Percentiles rank a stretch among this genome's conserved stretches.
These are phyloP conservation scores for Etheostoma cragini DNA, from an alignment of 2,113 vertebrate species.

Conservation along the genomic window DNA sequence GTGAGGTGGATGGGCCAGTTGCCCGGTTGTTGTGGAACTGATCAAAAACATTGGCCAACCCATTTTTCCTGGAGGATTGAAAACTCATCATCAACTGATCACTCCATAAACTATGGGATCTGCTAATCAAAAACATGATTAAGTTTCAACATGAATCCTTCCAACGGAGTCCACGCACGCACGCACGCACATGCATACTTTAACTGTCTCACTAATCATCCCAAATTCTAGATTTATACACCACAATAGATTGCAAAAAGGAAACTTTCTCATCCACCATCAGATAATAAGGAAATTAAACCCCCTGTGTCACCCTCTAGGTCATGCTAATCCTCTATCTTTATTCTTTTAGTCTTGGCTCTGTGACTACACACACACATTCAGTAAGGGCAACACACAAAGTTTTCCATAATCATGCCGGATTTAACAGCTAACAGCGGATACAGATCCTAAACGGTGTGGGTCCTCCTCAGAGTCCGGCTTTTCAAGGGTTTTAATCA, in stretches of 20 bases:
- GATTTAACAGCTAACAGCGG: slow-evolving; percentile 57
- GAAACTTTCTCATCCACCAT: slow-evolving; percentile 55
- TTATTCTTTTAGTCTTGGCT: slow-evolving; percentile 43
- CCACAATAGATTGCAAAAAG: slow-evolving; percentile 10
- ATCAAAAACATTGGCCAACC: slow-evolving; percentile 36
- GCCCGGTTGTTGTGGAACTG: slow-evolving; percentile 28
- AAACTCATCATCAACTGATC: slow-evolving; percentile 56
- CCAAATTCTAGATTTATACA: slow-evolving; percentile 7
- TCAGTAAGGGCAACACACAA: slow-evolving; percentile 16
- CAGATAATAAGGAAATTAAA: slow-evolving; percentile 52
- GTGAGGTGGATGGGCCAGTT: no score
- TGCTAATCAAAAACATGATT: slow-evolving; percentile 59
- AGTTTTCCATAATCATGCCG: slow-evolving; percentile 59
- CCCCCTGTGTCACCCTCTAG: slow-evolving; percentile 34
- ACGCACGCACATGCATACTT: not conserved
- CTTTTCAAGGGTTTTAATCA: slow-evolving; percentile 79
- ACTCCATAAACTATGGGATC: slow-evolving; percentile 37
- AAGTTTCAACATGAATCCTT: slow-evolving; percentile 29
- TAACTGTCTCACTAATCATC: not conserved
- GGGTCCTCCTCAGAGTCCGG: slow-evolving; percentile 66
- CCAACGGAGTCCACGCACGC: slow-evolving; percentile 10
- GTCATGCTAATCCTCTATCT: slow-evolving; percentile 50
- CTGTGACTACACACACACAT: slow-evolving; percentile 23
- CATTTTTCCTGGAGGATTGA: slow-evolving; percentile 21
- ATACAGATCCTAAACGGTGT: slow-evolving; percentile 56